A percentile compares a stretch with the other conserved stretches of the same genome.
phyloP scores from a whole-genome alignment of 37 sponge, comb jelly and placozoan species.

The Aphrocallistes beatrix region DNA sequence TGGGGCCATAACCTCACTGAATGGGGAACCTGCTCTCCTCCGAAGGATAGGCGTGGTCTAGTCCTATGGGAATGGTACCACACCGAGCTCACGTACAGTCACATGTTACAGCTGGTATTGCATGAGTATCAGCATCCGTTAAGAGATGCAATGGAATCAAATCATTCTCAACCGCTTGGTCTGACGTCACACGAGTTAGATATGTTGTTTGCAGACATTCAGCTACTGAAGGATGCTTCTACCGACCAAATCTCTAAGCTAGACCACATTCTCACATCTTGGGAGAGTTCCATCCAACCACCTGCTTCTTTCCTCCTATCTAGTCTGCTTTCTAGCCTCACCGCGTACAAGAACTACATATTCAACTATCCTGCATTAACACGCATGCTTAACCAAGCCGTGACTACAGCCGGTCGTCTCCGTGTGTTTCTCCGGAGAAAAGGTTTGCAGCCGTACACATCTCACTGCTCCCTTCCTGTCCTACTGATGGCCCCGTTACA shows the following conservation, averaged over 20 bases:
- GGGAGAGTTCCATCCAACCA: background rate
- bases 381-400: background rate
- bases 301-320: background rate
- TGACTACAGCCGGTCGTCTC: background rate
- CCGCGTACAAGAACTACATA: background rate
- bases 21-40: background rate
- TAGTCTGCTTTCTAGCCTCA: background rate
- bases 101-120: background rate
- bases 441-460: background rate
- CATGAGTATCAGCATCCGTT: background rate
- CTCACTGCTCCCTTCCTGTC: background rate
- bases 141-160: background rate
- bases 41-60: background rate
- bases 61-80: conserved; percentile 8
- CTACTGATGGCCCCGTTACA: background rate
- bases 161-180: background rate
- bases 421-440: background rate
- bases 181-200: background rate
- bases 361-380: background rate
- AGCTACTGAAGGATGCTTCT: background rate
- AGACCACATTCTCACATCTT: background rate
- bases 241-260: background rate
- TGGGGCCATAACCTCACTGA: conserved; percentile 11
- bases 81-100: background rate
- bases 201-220: background rate